Percentiles rank a stretch among this genome's conserved stretches.
Conservation (phyloP, 2,797 vertebrate species). For the Galago senegalensis region DNA sequence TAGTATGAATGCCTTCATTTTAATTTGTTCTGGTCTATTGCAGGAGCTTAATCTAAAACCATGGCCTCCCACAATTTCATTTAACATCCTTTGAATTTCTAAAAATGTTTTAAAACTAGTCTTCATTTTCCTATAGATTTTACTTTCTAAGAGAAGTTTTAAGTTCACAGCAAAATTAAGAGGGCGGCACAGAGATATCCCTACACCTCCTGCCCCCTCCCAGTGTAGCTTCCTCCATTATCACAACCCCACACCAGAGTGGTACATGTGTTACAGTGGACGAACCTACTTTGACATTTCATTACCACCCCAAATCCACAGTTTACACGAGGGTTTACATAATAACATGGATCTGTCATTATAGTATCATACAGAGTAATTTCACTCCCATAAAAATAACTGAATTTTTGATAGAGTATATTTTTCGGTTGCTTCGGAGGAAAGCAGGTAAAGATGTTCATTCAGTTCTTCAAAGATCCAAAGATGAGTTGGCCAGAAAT, state of each 20-base stretch:
- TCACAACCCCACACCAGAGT: neutral
- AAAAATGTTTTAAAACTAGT: neutral
- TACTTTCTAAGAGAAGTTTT: conserved; percentile 63
- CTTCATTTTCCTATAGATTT: conserved; percentile 15
- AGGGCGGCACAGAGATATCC: neutral
- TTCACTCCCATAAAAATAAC: neutral
- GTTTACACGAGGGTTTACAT: neutral
- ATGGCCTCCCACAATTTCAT: neutral
- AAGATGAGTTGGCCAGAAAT: conserved; percentile 8
- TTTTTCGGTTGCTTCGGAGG: neutral
- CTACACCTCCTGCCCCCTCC: neutral
- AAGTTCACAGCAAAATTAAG: conserved; percentile 19
- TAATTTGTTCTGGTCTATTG: neutral
- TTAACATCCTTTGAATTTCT: conserved; percentile 42
- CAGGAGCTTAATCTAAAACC: neutral
- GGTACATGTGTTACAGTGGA: neutral
- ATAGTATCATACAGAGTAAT: neutral
- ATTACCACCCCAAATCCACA: neutral
- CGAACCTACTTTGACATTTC: neutral
- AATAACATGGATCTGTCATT: neutral
- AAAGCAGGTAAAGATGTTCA: neutral
- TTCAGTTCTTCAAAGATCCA: conserved; percentile 21
- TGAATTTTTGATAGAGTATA: neutral
- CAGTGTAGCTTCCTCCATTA: neutral
- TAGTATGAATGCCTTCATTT: neutral